phyloP scores from a whole-genome alignment of 2,888 invertebrate genomes.

The Abscondita cerata region DNA sequence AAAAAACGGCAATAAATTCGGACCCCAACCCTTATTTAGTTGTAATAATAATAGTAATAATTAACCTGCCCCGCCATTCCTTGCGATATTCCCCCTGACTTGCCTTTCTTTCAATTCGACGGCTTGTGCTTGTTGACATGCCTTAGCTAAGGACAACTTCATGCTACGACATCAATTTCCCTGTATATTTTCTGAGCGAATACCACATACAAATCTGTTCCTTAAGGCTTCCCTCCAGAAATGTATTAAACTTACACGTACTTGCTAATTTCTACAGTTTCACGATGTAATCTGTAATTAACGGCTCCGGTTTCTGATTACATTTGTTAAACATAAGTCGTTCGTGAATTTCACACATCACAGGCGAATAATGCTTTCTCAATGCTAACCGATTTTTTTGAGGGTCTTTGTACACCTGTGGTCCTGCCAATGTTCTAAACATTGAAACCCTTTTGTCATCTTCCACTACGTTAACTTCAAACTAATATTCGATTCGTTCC shows the following conservation, averaged over 20 bases:
- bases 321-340: background rate
- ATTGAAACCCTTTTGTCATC: no score
- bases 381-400: no score
- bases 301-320: background rate
- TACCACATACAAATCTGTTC: slow-evolving; percentile 25
- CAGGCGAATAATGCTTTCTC: background rate
- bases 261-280: slow-evolving; percentile 8
- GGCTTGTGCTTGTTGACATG: slow-evolving; percentile 14
- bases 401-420: no score
- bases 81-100: background rate
- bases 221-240: slow-evolving; percentile 25
- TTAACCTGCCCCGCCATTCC: no score
- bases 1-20: no score
- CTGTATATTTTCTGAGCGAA: slow-evolving; percentile 16
- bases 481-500: no score
- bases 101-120: slow-evolving; percentile 14
- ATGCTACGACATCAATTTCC: slow-evolving; percentile 4
- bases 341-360: background rate
- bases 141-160: slow-evolving; percentile 13
- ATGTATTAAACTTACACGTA: slow-evolving; percentile 22
- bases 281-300: background rate
- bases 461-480: no score
- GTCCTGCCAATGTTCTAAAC: no score
- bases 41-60: no score
- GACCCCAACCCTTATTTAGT: no score